Conservation (phyloP, 2,888 invertebrate genomes). For the Disparrhopalites patrizii region DNA sequence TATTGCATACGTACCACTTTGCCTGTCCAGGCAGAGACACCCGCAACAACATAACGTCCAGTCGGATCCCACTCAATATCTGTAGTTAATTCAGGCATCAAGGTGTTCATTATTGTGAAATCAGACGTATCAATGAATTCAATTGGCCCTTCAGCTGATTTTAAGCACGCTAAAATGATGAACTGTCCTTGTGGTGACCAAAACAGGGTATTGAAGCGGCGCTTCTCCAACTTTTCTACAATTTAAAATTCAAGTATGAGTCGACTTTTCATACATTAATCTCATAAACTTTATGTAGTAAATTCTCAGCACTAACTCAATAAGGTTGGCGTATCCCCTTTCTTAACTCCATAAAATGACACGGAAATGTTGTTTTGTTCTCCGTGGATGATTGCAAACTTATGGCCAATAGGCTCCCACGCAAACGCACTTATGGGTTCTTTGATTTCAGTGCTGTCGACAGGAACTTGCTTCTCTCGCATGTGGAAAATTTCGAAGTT, state of each 20-base stretch:
- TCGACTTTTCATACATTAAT: conserved; percentile 8
- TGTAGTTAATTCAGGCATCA: conserved; percentile 85
- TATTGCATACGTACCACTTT: conserved; percentile 62
- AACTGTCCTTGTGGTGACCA: conserved; percentile 97
- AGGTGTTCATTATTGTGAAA: conserved; percentile 88
- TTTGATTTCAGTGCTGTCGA: conserved; percentile 95
- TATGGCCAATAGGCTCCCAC: conserved; percentile 96
- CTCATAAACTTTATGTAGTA: background rate
- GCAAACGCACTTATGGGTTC: conserved; percentile 90
- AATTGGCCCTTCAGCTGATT: conserved; percentile 77
- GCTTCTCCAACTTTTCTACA: conserved; percentile 65
- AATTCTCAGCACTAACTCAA: conserved; percentile 63
- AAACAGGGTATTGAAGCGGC: conserved; percentile 79
- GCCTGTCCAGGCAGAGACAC: conserved; percentile 91
- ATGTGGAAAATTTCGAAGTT: conserved; percentile 99
- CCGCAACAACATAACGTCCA: conserved; percentile 92
- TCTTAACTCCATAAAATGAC: conserved; percentile 87
- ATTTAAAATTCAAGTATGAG: conserved; percentile 10
- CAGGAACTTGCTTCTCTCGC: conserved; percentile 94
- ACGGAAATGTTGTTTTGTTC: conserved; percentile 76
- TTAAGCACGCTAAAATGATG: conserved; percentile 85
- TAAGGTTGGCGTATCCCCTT: conserved; percentile 80
- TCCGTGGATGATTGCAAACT: conserved; percentile 95
- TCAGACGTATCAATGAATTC: conserved; percentile 96
- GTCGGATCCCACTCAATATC: conserved; percentile 99